Percentiles rank a stretch among this genome's conserved stretches.
Evolutionary conservation across 1,140 invertebrate genomes (phyloP).

Genomic region (Cotesia chilonis): DNA sequence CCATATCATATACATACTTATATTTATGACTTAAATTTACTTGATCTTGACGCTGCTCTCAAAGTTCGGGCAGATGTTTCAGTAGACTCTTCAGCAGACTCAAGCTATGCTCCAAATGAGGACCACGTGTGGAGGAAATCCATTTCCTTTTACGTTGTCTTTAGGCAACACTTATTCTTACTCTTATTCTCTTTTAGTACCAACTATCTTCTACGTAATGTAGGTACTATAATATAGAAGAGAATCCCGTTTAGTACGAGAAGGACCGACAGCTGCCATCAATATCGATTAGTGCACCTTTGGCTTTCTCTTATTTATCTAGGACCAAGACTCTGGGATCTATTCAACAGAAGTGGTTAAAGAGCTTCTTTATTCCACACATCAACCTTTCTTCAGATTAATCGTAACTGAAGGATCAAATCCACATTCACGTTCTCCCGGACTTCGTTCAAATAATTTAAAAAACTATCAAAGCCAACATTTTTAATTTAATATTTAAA

Average conservation of each 20-base stretch:
- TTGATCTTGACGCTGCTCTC: background rate
- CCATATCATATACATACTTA: too few relatives aligned
- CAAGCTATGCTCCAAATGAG: conserved; percentile 48
- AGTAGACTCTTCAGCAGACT: conserved; percentile 8
- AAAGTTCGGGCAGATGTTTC: conserved; percentile 12
- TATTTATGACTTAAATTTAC: background rate
- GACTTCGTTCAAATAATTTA: too few relatives aligned
- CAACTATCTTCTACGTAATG: conserved; percentile 21
- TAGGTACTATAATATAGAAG: background rate
- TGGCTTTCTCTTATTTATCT: too few relatives aligned
- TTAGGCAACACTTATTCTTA: background rate
- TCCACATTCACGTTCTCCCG: too few relatives aligned
- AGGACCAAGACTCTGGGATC: background rate
- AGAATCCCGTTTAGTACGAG: background rate
- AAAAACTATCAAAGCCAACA: too few relatives aligned
- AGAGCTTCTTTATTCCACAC: conserved; percentile 15
- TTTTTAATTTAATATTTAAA: too few relatives aligned
- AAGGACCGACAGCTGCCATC: conserved; percentile 3
- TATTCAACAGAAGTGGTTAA: conserved; percentile 13
- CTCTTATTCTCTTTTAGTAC: background rate
- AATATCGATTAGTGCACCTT: too few relatives aligned
- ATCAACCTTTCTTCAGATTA: background rate
- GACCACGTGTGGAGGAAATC: conserved; percentile 62
- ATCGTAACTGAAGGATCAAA: background rate
- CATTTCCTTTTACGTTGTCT: conserved; percentile 59